Percentiles rank a stretch among this genome's conserved stretches.
Conservation (phyloP, 2,797 vertebrate genomes). For the Kryptopterus vitreolus region DNA sequence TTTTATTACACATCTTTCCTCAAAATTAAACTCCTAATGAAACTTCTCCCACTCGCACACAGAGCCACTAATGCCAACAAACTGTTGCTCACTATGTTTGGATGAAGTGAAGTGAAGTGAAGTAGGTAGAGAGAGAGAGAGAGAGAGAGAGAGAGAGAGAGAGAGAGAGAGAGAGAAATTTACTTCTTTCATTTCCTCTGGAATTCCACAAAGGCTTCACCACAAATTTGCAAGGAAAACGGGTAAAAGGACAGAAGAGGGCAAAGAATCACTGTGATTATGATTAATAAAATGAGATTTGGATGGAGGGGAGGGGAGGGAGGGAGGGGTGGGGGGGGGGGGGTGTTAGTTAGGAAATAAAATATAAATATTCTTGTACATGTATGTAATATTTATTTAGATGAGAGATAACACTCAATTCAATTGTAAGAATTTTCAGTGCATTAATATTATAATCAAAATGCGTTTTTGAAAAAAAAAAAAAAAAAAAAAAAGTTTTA, state of each 20-base stretch:
- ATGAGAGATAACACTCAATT: background rate
- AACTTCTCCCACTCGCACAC: background rate
- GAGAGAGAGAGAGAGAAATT: background rate
- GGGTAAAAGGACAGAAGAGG: background rate
- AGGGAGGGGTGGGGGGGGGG: too few species aligned
- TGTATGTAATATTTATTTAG: background rate
- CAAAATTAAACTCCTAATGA: background rate
- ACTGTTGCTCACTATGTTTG: too few species aligned
- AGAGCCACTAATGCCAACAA: too few species aligned
- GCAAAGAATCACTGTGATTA: too few species aligned
- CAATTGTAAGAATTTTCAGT: background rate
- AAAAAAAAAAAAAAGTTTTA: background rate
- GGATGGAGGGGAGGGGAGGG: too few species aligned
- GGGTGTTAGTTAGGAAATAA: background rate
- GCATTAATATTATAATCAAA: background rate
- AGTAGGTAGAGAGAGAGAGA: too few species aligned
- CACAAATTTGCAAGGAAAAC: background rate
- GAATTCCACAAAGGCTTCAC: constrained; percentile 58
- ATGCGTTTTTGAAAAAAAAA: background rate
- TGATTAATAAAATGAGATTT: background rate
- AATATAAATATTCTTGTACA: background rate
- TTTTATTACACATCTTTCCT: background rate
- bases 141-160: background rate
- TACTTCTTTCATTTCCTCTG: constrained; percentile 45
- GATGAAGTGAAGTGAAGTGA: too few species aligned